Percentiles rank a stretch among this genome's conserved stretches.
Conservation (phyloP, 2,797 vertebrate genomes). For the Echeneis naucrates region DNA sequence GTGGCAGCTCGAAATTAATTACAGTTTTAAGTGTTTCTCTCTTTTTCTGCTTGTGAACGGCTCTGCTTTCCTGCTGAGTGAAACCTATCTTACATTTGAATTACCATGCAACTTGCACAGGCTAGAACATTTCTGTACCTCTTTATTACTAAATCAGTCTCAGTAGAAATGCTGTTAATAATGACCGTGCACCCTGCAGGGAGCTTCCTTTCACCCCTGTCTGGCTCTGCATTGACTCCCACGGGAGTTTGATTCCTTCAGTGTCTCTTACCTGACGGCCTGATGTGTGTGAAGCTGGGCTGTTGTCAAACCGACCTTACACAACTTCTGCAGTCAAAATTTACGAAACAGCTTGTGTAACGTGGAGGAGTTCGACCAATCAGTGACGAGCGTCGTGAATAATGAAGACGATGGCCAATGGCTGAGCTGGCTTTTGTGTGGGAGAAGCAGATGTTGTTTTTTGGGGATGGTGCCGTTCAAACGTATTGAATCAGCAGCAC, state of each 20-base stretch:
- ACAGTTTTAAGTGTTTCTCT: too few species aligned
- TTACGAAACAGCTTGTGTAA: constrained; percentile 80
- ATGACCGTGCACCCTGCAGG: neutral
- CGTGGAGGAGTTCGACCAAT: constrained; percentile 63
- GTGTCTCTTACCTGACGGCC: constrained; percentile 52
- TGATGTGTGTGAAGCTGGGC: neutral
- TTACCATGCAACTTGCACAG: too few species aligned
- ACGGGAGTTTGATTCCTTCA: neutral
- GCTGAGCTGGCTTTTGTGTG: neutral
- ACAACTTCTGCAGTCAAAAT: constrained; percentile 39
- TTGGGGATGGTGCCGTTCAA: neutral
- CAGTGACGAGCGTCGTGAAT: constrained; percentile 17
- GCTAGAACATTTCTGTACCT: too few species aligned
- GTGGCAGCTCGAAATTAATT: neutral
- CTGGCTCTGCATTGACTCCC: neutral
- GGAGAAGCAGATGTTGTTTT: constrained; percentile 13
- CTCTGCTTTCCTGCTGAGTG: neutral
- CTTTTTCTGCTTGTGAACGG: neutral
- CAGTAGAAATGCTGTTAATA: neutral
- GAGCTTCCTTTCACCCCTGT: neutral
- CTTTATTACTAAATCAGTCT: neutral
- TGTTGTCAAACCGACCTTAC: constrained; percentile 44
- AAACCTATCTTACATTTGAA: neutral
- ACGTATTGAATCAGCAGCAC: accelerated
- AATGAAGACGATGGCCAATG: constrained; percentile 56